Percentiles rank a stretch among this genome's conserved stretches.
Evolutionary conservation across 2,113 vertebrate species (phyloP).

Genomic region (Gallinago jamesoni): DNA sequence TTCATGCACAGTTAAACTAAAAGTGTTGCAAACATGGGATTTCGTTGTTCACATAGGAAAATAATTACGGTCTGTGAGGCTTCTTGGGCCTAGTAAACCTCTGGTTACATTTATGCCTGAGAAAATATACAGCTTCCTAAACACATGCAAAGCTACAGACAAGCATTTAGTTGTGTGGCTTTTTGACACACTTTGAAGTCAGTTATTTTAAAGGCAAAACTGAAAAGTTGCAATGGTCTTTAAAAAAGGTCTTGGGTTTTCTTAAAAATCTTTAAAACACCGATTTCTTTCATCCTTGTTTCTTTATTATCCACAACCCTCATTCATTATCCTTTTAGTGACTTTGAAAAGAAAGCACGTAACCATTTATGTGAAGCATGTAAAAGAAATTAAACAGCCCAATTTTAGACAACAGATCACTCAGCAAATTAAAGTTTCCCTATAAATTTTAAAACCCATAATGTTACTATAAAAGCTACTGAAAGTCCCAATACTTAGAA

Average conservation of each 20-base stretch:
- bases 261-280: neutral
- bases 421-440: neutral
- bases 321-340: neutral
- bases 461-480: neutral
- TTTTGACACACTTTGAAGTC: neutral
- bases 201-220: neutral
- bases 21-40: neutral
- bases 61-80: neutral
- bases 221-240: neutral
- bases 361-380: neutral
- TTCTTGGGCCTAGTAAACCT: neutral
- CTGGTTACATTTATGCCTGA: neutral
- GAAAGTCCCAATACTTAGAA: neutral
- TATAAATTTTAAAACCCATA: neutral
- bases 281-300: neutral
- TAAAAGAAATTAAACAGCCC: neutral
- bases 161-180: neutral
- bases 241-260: neutral
- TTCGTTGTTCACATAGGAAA: neutral
- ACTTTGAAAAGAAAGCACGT: neutral
- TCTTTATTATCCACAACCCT: neutral
- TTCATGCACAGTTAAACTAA: neutral
- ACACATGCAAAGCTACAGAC: neutral
- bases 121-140: neutral
- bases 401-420: neutral